Conservation (phyloP, 2,797 vertebrate species). For the Serranus cabrilla region DNA sequence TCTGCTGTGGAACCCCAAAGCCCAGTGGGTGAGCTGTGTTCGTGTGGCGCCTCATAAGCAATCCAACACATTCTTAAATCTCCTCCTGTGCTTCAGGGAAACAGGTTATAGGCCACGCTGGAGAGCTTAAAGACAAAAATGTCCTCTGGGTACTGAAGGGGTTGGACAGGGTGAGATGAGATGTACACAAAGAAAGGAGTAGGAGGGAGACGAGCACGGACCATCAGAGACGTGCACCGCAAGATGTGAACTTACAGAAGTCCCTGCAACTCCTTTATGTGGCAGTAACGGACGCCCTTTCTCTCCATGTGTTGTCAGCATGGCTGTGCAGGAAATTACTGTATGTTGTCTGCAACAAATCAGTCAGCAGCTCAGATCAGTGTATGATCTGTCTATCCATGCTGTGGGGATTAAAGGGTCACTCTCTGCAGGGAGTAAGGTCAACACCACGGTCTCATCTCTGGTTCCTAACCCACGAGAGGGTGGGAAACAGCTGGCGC, state of each 20-base stretch:
- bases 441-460: slow-evolving; percentile 47
- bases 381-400: slow-evolving; percentile 38
- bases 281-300: neutral
- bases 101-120: slow-evolving; percentile 53
- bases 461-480: slow-evolving; percentile 1
- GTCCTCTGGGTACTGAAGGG: slow-evolving; percentile 20
- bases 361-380: slow-evolving; percentile 29
- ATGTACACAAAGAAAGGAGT: slow-evolving; percentile 14
- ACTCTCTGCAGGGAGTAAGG: slow-evolving; percentile 23
- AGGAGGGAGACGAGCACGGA: slow-evolving; percentile 18
- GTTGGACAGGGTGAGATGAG: slow-evolving; percentile 26
- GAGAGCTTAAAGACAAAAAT: slow-evolving; percentile 41
- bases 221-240: slow-evolving; percentile 24
- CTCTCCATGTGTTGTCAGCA: slow-evolving; percentile 4
- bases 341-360: slow-evolving; percentile 12
- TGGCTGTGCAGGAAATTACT: neutral
- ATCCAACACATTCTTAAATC: slow-evolving; percentile 66
- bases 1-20: slow-evolving; percentile 40
- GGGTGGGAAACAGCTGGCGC: slow-evolving; percentile 50
- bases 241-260: slow-evolving; percentile 7
- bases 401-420: slow-evolving; percentile 57
- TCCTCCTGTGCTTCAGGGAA: slow-evolving; percentile 48
- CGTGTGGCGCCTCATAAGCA: slow-evolving; percentile 59
- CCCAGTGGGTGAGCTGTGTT: slow-evolving; percentile 39
- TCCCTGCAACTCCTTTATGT: slow-evolving; percentile 5